Conservation (phyloP, 2,113 vertebrate species). For the Ictalurus furcatus region DNA sequence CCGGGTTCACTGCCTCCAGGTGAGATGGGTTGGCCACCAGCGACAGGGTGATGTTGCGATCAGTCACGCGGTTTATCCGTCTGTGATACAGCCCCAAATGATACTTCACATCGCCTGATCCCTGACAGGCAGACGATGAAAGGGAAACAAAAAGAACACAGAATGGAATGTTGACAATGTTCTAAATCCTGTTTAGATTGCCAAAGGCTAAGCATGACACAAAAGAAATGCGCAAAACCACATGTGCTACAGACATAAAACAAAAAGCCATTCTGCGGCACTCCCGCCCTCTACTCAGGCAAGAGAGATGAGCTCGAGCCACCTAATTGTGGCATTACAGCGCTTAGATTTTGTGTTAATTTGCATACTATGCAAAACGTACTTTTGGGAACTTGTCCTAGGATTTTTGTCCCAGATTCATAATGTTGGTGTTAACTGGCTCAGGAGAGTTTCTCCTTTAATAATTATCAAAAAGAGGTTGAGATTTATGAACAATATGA, state of each 20-base stretch:
- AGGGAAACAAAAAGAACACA: neutral
- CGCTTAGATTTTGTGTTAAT: neutral
- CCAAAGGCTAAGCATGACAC: neutral
- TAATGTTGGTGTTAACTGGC: neutral
- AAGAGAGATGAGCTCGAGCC: no score
- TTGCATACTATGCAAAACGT: neutral
- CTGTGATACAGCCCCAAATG: slow-evolving; percentile 98
- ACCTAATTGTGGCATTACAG: no score
- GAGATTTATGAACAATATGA: neutral
- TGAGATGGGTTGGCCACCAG: slow-evolving; percentile 97
- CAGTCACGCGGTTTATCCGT: slow-evolving; percentile 89
- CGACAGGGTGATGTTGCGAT: slow-evolving; percentile 92
- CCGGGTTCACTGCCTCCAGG: slow-evolving; percentile 91
- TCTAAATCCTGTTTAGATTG: neutral
- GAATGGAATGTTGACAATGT: neutral
- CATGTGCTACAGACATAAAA: no score
- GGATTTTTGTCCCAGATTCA: neutral
- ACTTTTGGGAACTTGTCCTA: neutral
- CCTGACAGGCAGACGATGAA: slow-evolving; percentile 68
- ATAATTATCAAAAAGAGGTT: neutral
- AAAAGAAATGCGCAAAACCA: neutral
- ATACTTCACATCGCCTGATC: slow-evolving; percentile 96
- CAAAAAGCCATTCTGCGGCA: no score
- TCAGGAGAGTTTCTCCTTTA: neutral
- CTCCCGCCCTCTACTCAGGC: no score